These are phyloP conservation scores for Esox lucius DNA, from an alignment of 2,797 vertebrate genomes.

Conservation along the genomic window DNA sequence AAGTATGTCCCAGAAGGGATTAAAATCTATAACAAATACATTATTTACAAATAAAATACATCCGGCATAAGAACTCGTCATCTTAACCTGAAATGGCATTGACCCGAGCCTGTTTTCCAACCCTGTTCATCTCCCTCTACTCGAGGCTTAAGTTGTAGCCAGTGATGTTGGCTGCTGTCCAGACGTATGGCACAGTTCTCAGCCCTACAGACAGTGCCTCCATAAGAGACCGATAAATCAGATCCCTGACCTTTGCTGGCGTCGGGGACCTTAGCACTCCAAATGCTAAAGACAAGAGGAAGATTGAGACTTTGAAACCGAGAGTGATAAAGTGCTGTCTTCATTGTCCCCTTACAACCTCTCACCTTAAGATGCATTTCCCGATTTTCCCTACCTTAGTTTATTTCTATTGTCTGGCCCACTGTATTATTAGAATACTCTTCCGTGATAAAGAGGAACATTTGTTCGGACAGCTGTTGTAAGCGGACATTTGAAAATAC, in stretches of 20 bases:
- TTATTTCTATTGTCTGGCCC: constrained; percentile 45
- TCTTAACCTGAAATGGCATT: background rate
- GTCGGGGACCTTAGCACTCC: constrained; percentile 66
- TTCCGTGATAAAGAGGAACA: background rate
- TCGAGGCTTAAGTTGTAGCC: constrained; percentile 35
- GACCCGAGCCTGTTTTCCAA: background rate
- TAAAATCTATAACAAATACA: background rate
- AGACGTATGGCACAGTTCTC: constrained; percentile 57
- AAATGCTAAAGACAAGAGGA: constrained; percentile 71
- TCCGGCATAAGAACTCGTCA: background rate
- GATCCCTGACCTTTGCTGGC: constrained; percentile 78
- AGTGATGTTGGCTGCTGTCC: constrained; percentile 55
- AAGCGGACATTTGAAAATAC: too few species aligned
- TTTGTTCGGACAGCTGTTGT: background rate
- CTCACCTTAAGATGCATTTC: constrained; percentile 33
- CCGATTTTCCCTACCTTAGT: constrained; percentile 45
- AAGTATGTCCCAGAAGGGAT: background rate
- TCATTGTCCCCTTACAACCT: background rate
- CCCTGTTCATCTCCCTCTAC: constrained; percentile 10
- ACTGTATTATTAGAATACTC: background rate
- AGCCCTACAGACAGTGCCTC: constrained; percentile 69
- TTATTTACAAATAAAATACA: background rate
- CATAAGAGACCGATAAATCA: constrained; percentile 82
- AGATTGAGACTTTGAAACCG: constrained; percentile 67
- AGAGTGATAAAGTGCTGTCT: constrained; percentile 64